phyloP scores from a whole-genome alignment of 2,888 invertebrate species.

The Hermaeophaga mercurialis region DNA sequence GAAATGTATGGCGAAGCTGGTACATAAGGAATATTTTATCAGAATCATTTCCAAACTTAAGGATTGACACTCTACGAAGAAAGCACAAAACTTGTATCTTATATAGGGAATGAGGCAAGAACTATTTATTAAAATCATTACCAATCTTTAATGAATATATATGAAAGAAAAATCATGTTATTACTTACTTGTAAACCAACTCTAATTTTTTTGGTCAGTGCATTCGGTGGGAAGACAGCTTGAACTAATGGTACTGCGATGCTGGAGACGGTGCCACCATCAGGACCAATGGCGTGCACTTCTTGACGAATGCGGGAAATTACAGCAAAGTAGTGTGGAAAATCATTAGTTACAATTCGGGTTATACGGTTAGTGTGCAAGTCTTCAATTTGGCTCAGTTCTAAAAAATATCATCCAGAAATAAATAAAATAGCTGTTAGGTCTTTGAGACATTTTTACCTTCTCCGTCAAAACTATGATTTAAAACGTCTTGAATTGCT shows the following conservation, averaged over 20 bases:
- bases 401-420: conserved; percentile 61
- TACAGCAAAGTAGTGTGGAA: conserved; percentile 97
- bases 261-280: conserved; percentile 96
- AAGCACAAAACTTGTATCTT: no score
- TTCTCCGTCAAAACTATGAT: conserved; percentile 88
- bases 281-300: conserved; percentile 95
- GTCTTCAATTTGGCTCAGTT: conserved; percentile 79
- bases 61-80: no score
- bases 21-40: no score
- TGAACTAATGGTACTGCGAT: conserved; percentile 88
- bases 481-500: conserved; percentile 88
- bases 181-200: conserved; percentile 85
- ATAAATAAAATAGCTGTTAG: background rate
- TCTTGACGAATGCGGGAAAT: conserved; percentile 95
- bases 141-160: no score
- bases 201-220: conserved; percentile 98
- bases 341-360: conserved; percentile 93
- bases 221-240: conserved; percentile 88
- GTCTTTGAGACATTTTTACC: conserved; percentile 56
- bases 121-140: no score
- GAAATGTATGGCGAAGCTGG: no score
- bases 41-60: no score
- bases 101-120: no score
- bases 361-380: conserved; percentile 88
- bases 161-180: background rate